Evolutionary conservation across 2,888 invertebrate genomes (phyloP).

Genomic region (Orthosia cruda): DNA sequence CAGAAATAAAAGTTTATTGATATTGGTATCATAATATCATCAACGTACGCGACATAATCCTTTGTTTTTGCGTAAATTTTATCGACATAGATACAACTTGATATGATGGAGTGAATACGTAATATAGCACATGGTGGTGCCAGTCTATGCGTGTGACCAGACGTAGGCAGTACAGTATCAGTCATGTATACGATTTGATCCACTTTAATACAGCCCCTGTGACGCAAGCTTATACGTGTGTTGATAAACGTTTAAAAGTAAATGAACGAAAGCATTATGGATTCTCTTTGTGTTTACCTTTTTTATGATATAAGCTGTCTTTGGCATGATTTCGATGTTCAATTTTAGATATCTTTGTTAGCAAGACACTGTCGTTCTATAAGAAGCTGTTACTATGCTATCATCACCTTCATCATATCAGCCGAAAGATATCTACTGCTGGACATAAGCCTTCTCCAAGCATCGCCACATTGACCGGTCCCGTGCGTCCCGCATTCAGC

Average conservation of each 20-base stretch:
- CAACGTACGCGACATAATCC: constrained; percentile 51
- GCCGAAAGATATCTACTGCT: too few relatives aligned
- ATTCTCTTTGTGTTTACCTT: constrained; percentile 47
- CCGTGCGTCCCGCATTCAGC: too few relatives aligned
- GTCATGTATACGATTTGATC: constrained; percentile 54
- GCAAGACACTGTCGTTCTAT: background rate
- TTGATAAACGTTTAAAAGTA: constrained; percentile 49
- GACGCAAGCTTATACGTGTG: constrained; percentile 52
- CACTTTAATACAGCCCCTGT: constrained; percentile 55
- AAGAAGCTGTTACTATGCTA: background rate
- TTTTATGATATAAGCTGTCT: constrained; percentile 40
- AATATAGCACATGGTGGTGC: constrained; percentile 33
- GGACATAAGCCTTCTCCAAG: too few relatives aligned
- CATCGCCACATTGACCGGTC: too few relatives aligned
- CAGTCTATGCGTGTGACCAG: constrained; percentile 16
- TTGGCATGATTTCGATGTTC: constrained; percentile 25
- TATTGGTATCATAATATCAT: constrained; percentile 31
- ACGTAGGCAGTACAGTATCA: constrained; percentile 43
- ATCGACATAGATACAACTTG: constrained; percentile 56
- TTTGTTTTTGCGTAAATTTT: constrained; percentile 65
- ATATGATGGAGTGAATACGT: constrained; percentile 40
- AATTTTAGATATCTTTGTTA: constrained; percentile 25
- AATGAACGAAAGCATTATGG: constrained; percentile 39
- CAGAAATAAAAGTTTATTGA: constrained; percentile 48
- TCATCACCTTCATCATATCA: too few relatives aligned